Evolutionary conservation across 2,888 invertebrate species (phyloP).

Genomic region (Polydrusus tereticollis): DNA sequence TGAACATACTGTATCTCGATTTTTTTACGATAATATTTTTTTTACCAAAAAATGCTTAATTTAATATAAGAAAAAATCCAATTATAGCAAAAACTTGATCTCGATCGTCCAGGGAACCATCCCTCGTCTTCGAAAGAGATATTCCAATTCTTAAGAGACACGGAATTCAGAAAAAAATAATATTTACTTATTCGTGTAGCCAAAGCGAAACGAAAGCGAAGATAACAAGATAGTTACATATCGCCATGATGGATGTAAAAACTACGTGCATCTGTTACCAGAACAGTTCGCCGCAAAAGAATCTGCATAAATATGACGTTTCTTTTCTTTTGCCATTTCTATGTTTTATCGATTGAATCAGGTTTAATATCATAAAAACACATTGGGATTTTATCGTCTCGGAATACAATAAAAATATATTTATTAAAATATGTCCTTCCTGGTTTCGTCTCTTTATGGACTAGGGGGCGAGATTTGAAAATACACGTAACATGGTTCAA

Average conservation of each 20-base stretch:
- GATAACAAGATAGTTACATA: constrained; percentile 45
- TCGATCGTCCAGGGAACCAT: background rate
- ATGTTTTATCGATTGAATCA: constrained; percentile 57
- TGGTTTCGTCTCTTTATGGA: constrained; percentile 26
- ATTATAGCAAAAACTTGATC: background rate
- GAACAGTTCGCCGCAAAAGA: constrained; percentile 51
- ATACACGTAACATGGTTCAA: too few relatives aligned
- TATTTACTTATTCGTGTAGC: constrained; percentile 15
- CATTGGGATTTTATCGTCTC: constrained; percentile 52
- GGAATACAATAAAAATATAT: constrained; percentile 46
- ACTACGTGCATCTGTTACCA: constrained; percentile 60
- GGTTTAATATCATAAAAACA: constrained; percentile 51
- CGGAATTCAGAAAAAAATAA: background rate
- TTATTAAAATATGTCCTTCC: constrained; percentile 44
- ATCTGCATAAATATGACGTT: constrained; percentile 60
- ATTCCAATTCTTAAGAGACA: background rate
- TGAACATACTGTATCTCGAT: too few relatives aligned
- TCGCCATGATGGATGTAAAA: constrained; percentile 60
- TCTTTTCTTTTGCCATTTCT: constrained; percentile 52
- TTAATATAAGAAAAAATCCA: too few relatives aligned
- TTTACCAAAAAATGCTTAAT: too few relatives aligned
- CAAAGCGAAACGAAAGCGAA: constrained; percentile 22
- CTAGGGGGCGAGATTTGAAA: background rate
- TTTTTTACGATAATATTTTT: too few relatives aligned
- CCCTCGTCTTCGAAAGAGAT: background rate